These are phyloP conservation scores for Formicarius rufipectus DNA, from an alignment of 2,113 vertebrate species.

Conservation along the genomic window DNA sequence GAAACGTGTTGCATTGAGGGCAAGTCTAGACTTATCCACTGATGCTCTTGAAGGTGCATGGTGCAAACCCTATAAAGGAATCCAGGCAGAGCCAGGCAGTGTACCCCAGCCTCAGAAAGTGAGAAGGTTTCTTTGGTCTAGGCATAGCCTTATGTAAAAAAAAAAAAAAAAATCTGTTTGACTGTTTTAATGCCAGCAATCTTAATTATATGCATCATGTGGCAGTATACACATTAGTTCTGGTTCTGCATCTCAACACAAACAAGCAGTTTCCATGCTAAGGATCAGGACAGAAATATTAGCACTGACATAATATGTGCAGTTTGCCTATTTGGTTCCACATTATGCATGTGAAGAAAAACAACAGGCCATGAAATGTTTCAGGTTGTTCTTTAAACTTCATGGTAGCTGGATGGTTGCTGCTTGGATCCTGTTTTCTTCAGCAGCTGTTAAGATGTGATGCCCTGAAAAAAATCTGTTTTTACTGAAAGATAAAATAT, in stretches of 20 bases:
- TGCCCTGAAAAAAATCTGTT: not conserved
- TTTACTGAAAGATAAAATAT: not conserved
- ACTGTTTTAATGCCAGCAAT: not conserved
- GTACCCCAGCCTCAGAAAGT: not conserved
- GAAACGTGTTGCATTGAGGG: not conserved
- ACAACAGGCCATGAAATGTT: not conserved
- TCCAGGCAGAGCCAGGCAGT: not conserved
- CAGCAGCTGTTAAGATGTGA: not conserved
- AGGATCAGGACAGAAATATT: not conserved
- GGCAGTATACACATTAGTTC: not conserved
- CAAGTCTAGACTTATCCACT: not conserved
- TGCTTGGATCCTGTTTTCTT: not conserved
- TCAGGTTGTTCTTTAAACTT: not conserved
- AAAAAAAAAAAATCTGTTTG: not conserved
- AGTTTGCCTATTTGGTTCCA: not conserved
- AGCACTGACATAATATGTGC: not conserved
- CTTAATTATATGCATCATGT: not conserved
- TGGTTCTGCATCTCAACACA: not conserved
- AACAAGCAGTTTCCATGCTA: not conserved
- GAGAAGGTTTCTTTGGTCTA: not conserved
- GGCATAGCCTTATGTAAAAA: not conserved
- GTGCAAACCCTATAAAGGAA: not conserved
- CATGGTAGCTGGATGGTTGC: not conserved
- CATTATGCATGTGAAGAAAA: not conserved
- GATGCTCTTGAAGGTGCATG: not conserved